Conservation (phyloP, 2,113 vertebrate genomes). For the Dromaius novaehollandiae region DNA sequence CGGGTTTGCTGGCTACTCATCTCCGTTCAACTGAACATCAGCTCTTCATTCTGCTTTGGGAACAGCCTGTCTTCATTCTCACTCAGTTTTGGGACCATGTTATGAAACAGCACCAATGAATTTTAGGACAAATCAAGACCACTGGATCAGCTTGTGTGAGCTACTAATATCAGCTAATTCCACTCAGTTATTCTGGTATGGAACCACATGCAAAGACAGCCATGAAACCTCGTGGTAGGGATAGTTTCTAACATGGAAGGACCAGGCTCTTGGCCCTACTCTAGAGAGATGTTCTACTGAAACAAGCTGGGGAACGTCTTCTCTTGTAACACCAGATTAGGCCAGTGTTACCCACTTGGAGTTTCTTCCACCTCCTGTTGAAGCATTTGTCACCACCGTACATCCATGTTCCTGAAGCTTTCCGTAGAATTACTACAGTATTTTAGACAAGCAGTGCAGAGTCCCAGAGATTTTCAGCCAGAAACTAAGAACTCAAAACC, state of each 20-base stretch:
- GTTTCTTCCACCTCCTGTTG: neutral
- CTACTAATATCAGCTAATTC: neutral
- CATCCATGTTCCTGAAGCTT: neutral
- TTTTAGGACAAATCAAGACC: neutral
- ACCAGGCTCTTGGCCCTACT: neutral
- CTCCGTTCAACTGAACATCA: neutral
- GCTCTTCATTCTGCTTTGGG: conserved; percentile 11
- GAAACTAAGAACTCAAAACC: neutral
- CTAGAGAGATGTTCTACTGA: neutral
- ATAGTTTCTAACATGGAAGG: neutral
- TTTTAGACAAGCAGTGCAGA: neutral
- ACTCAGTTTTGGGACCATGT: neutral
- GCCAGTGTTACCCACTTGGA: neutral
- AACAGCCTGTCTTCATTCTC: neutral
- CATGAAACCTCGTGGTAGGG: neutral
- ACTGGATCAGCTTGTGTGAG: neutral
- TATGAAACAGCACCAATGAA: neutral
- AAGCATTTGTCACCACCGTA: neutral
- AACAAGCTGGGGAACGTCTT: neutral
- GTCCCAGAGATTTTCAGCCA: neutral
- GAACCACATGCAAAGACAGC: neutral
- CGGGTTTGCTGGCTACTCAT: neutral
- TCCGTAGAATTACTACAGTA: neutral
- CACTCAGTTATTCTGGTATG: neutral
- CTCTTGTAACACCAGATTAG: neutral